Evolutionary conservation across 2,113 vertebrate species (phyloP), one percentile per base, ranked within the genome.

Genomic region (Myrmecophaga tridactyla): DNA sequence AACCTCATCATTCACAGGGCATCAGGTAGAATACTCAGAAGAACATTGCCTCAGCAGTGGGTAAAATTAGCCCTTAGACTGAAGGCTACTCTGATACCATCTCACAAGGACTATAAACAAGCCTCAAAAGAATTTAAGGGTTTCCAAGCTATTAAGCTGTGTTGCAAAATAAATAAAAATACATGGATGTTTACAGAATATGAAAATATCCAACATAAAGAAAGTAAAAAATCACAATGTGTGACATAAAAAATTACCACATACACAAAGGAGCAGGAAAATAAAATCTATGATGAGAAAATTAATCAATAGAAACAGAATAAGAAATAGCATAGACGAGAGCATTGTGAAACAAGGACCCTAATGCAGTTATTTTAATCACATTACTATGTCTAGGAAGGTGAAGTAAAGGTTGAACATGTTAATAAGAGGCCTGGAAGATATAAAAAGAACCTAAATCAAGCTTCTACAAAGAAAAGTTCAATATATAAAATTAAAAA

Each of bases 61-160:
- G 31, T 58, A 89, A 92, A 77, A 91, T 76, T 81, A 70, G 72
- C 63, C 81, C 62, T 58, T n/a, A 36, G 48, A 56, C 36, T 51
- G 34, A 78, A 88, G 70, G 31, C 72, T 88, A 23, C 62, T 51
- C 36, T 15, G 67, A 93, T 58, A 51, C 8, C 36, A 89, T 89
- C 51, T 82, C 69, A 51, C 39, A 58, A 86, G 89, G 60, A 89
- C 81, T 27, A 34, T 76, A 95, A 91, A 86, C n/a, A 72, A 86
- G 23, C 62, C n/a, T 75, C n/a, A 29, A n/a, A 43, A 85, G 86
- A 46, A 89, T 77, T 29, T 82, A 82, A 65, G 82, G 39, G 29
- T 70, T 91, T 82, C 78, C 39, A 65, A 86, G 82, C 77, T 25
- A 89, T 43, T 80, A 63, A 89, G 77, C 70, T 43, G 13, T 62